These are phyloP conservation scores for Brachypteracias leptosomus DNA, from an alignment of 2,113 vertebrate species.

Conservation along the genomic window DNA sequence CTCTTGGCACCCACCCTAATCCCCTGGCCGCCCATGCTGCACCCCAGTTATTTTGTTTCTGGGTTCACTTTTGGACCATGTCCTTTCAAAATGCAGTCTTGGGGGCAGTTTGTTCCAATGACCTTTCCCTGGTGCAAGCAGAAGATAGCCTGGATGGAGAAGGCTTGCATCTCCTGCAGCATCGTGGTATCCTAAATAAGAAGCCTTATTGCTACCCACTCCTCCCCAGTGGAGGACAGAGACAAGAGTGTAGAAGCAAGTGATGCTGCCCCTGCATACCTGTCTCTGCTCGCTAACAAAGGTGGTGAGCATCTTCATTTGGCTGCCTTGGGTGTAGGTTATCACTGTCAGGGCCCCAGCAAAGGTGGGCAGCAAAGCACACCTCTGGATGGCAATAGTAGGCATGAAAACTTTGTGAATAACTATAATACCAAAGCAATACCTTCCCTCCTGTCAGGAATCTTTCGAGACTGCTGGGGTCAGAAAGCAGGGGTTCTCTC, in stretches of 20 bases:
- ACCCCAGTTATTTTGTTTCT: background rate
- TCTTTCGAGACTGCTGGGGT: background rate
- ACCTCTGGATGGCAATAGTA: background rate
- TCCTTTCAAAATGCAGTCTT: background rate
- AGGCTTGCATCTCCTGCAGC: background rate
- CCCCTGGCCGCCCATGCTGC: rapidly evolving
- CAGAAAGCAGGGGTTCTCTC: background rate
- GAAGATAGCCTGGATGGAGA: background rate
- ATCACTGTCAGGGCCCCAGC: background rate
- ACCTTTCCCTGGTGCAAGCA: background rate
- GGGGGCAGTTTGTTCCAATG: background rate
- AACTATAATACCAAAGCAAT: background rate
- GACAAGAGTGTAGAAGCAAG: background rate
- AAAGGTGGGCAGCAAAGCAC: background rate
- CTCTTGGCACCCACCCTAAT: rapidly evolving
- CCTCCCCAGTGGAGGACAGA: background rate
- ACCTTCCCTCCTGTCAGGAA: background rate
- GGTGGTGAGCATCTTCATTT: background rate
- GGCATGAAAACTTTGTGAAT: background rate
- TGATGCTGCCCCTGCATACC: rapidly evolving
- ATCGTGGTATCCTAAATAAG: rapidly evolving
- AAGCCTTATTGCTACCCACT: background rate
- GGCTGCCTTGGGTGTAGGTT: background rate
- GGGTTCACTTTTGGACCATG: background rate
- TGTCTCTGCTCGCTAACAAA: background rate